phyloP scores from a whole-genome alignment of 2,888 invertebrate genomes.

The Clusia tigrina region DNA sequence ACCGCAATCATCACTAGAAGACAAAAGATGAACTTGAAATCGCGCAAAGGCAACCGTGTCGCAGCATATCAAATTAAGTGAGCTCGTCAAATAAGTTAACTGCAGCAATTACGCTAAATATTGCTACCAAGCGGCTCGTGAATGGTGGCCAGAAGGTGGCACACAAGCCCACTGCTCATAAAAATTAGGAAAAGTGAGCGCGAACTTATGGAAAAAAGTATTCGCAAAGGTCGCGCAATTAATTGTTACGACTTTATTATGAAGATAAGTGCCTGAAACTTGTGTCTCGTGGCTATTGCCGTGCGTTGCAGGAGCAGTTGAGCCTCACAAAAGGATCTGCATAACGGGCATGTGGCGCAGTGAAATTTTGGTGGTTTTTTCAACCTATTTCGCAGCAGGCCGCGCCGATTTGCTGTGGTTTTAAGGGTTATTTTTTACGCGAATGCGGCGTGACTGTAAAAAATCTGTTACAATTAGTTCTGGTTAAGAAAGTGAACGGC shows the following conservation, averaged over 20 bases:
- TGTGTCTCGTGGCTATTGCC: conserved; percentile 23
- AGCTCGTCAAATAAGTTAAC: conserved; percentile 51
- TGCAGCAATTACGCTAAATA: conserved; percentile 50
- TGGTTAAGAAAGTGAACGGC: conserved; percentile 43
- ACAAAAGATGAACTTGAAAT: conserved; percentile 36
- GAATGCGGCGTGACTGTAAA: conserved; percentile 42
- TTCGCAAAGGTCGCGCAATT: conserved; percentile 52
- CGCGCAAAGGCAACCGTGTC: conserved; percentile 34
- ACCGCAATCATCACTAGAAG: conserved; percentile 16
- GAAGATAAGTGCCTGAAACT: conserved; percentile 51
- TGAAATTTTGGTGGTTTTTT: conserved; percentile 38
- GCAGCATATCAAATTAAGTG: conserved; percentile 51
- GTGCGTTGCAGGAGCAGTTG: neutral
- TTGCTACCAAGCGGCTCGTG: conserved; percentile 11
- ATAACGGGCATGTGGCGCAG: conserved; percentile 49
- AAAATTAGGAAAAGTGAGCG: conserved; percentile 17
- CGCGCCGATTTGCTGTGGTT: conserved; percentile 19
- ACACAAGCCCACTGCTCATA: conserved; percentile 1
- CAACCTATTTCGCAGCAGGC: too few species aligned
- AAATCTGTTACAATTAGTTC: conserved; percentile 61
- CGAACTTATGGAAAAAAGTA: conserved; percentile 13
- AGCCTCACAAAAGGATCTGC: conserved; percentile 53
- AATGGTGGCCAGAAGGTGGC: conserved; percentile 25
- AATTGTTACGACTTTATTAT: conserved; percentile 61
- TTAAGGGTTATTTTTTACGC: conserved; percentile 33